A percentile compares a stretch with the other conserved stretches of the same genome.
Evolutionary conservation across 2,113 vertebrate species (phyloP).

Genomic region (Phrynosoma platyrhinos): DNA sequence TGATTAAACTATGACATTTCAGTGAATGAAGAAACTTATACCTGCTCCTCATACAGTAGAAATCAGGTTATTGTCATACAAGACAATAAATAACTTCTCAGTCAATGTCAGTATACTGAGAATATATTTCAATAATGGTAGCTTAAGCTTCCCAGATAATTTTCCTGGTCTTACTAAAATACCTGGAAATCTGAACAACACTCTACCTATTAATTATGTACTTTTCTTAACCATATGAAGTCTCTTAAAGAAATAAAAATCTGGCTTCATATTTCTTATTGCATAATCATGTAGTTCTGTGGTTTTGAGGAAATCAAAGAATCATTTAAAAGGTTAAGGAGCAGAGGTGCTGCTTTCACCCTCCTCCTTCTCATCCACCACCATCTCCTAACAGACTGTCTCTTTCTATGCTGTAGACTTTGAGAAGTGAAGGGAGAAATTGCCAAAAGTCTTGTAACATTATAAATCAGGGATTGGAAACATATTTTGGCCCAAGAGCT

Average conservation of each 20-base stretch:
- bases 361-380: no score
- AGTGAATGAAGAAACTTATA: not conserved
- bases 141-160: not conserved
- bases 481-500: no score
- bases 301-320: not conserved
- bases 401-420: no score
- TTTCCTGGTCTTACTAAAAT: not conserved
- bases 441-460: no score
- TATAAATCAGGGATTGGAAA: no score
- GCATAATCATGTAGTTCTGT: not conserved
- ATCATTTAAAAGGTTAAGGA: not conserved
- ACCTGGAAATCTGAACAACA: not conserved
- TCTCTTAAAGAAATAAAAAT: not conserved
- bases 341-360: no score
- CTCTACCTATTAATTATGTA: not conserved
- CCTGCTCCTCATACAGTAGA: slow-evolving; percentile 29
- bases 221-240: no score
- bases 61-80: not conserved
- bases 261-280: not conserved
- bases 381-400: no score
- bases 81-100: slow-evolving; percentile 22
- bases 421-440: no score
- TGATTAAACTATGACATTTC: slow-evolving; percentile 52
- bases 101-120: slow-evolving; percentile 13
- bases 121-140: not conserved